A percentile compares a stretch with the other conserved stretches of the same genome.
phyloP scores from a whole-genome alignment of 1,140 invertebrate genomes.

The Cydia fagiglandana region DNA sequence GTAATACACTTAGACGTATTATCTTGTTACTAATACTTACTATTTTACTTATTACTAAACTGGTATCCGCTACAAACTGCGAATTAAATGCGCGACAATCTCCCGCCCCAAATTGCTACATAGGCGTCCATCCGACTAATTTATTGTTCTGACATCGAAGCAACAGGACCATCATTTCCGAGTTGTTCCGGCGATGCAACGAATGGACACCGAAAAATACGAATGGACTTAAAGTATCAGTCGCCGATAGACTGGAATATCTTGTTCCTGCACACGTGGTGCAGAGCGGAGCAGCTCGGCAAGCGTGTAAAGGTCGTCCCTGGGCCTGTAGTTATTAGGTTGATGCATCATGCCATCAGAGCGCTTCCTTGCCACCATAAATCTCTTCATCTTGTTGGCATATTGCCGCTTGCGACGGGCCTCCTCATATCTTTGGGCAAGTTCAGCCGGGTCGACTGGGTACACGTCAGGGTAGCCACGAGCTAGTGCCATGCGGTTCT shows the following conservation, averaged over 20 bases:
- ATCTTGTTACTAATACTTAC: conserved; percentile 34
- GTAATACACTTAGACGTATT: conserved; percentile 8
- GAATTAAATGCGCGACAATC: conserved; percentile 62
- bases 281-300: conserved; percentile 74
- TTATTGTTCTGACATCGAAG: conserved; percentile 26
- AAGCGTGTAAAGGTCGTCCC: conserved; percentile 75
- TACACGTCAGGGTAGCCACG: conserved; percentile 67
- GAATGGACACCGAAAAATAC: conserved; percentile 49
- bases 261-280: conserved; percentile 70
- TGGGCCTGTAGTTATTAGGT: conserved; percentile 66
- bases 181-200: conserved; percentile 33
- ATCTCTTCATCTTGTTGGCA: conserved; percentile 74
- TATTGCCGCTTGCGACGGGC: conserved; percentile 76
- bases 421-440: conserved; percentile 70
- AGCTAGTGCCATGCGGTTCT: conserved; percentile 66
- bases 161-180: background rate
- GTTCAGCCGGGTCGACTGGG: conserved; percentile 65
- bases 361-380: conserved; percentile 77
- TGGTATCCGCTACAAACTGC: conserved; percentile 58
- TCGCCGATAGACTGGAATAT: conserved; percentile 73
- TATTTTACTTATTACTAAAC: conserved; percentile 46
- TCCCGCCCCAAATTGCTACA: conserved; percentile 48
- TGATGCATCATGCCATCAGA: conserved; percentile 63
- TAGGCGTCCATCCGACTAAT: conserved; percentile 41
- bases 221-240: conserved; percentile 71